phyloP scores from a whole-genome alignment of 2,888 invertebrate genomes.

The Cephus runcator region DNA sequence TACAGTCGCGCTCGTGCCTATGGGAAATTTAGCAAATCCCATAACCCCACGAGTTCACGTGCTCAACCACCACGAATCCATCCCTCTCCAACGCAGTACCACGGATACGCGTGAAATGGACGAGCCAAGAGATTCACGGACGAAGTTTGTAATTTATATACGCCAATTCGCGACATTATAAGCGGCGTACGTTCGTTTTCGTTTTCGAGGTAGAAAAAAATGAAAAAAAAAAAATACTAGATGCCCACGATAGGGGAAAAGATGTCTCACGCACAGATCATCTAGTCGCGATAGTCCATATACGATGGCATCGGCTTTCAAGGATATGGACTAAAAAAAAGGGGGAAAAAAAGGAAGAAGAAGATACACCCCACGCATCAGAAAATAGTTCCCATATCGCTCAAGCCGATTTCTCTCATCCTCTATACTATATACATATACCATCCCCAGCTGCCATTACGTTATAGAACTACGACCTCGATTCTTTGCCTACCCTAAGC shows the following conservation, averaged over 20 bases:
- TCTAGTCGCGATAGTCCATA: background rate
- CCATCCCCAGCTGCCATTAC: background rate
- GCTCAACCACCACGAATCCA: slow-evolving; percentile 4
- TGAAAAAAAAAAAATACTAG: background rate
- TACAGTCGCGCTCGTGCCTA: slow-evolving; percentile 24
- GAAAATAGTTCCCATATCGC: background rate
- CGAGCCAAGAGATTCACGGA: background rate
- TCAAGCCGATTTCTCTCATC: background rate
- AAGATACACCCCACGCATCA: background rate
- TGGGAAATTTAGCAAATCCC: slow-evolving; percentile 40
- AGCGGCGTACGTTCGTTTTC: background rate
- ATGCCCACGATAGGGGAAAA: background rate
- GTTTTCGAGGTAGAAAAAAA: background rate
- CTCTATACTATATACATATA: background rate
- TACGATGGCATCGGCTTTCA: background rate
- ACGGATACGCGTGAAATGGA: background rate
- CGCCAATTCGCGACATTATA: background rate
- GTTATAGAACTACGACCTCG: background rate
- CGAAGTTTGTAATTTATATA: background rate
- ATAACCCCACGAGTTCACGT: slow-evolving; percentile 5
- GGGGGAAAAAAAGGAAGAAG: background rate
- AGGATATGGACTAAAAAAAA: background rate
- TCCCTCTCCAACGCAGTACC: background rate
- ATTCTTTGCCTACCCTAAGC: background rate
- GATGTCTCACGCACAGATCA: background rate